Conservation (phyloP, 1,140 invertebrate species). For the Anastrepha obliqua region DNA sequence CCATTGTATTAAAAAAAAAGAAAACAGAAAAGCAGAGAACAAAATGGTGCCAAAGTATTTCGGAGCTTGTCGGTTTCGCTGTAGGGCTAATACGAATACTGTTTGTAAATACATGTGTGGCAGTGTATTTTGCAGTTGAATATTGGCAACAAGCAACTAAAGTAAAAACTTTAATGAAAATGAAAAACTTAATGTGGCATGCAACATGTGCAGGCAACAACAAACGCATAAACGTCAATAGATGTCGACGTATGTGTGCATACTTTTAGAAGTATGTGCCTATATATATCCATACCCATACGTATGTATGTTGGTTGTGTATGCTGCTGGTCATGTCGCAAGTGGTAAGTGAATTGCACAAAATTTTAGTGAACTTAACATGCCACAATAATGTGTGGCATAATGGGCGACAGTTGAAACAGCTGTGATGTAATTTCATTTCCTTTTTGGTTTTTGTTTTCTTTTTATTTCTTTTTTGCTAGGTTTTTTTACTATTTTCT, state of each 20-base stretch:
- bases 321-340: not conserved
- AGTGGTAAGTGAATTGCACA: constrained; percentile 44
- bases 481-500: not conserved
- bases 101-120: not conserved
- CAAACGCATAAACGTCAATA: not conserved
- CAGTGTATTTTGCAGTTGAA: not conserved
- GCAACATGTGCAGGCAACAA: constrained; percentile 13
- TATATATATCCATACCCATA: not conserved
- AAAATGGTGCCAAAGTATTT: no score
- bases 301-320: not conserved
- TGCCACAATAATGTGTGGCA: constrained; percentile 52
- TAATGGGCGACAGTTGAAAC: constrained; percentile 39
- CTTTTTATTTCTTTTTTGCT: not conserved
- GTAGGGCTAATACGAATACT: no score
- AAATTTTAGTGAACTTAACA: constrained; percentile 44
- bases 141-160: not conserved
- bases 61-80: no score
- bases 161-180: constrained; percentile 49
- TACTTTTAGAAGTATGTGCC: not conserved
- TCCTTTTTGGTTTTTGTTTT: not conserved
- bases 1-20: no score
- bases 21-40: not conserved
- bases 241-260: not conserved
- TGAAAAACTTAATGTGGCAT: constrained; percentile 52
- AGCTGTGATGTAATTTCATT: constrained; percentile 39